These are phyloP conservation scores for Tromatobia lineatoria DNA, from an alignment of 2,888 invertebrate species.

Conservation along the genomic window DNA sequence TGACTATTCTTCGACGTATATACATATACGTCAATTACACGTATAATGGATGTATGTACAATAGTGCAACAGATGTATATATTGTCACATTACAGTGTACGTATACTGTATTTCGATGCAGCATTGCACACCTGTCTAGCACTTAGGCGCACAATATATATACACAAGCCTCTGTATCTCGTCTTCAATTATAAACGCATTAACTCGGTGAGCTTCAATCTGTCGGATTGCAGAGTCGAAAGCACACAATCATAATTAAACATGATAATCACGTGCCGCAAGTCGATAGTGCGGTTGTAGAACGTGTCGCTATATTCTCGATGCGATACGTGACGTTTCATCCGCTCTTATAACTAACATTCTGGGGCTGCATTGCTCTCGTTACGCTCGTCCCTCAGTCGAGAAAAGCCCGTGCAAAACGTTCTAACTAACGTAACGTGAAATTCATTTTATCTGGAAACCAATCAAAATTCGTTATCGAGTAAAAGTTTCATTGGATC, in stretches of 20 bases:
- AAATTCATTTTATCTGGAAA: neutral
- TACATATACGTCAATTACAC: too few species aligned
- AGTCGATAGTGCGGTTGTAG: conserved; percentile 6
- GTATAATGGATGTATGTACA: too few species aligned
- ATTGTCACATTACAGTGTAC: too few species aligned
- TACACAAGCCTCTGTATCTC: neutral
- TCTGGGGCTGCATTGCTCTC: neutral
- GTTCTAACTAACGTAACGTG: neutral
- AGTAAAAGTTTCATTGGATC: neutral
- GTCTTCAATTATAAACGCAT: conserved; percentile 63
- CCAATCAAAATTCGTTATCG: neutral
- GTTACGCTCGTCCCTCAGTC: neutral
- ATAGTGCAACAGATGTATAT: too few species aligned
- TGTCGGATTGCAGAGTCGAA: conserved; percentile 52
- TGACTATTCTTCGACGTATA: too few species aligned
- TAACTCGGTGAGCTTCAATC: conserved; percentile 53
- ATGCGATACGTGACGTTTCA: neutral
- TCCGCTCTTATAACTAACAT: neutral
- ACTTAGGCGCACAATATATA: conserved; percentile 2
- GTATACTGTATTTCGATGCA: neutral
- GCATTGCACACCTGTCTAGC: neutral
- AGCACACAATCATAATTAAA: conserved; percentile 58
- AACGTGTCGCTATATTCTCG: conserved; percentile 35
- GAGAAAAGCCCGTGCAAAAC: neutral
- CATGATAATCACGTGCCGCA: conserved; percentile 58